Conservation (phyloP, 2,797 vertebrate species). For the Pangasius larnaudii region DNA sequence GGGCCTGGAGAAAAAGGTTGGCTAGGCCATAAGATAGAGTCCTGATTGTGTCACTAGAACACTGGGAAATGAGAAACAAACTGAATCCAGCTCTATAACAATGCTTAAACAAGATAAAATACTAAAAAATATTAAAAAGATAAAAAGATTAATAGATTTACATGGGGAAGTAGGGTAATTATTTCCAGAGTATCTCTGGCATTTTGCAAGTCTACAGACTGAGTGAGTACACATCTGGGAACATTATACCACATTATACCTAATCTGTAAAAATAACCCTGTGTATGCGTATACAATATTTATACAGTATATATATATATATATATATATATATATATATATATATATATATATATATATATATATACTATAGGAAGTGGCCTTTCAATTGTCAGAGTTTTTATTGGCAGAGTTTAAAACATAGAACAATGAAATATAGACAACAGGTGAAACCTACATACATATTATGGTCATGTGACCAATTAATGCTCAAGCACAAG, state of each 20-base stretch:
- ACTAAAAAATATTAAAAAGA: neutral
- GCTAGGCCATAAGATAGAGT: constrained; percentile 52
- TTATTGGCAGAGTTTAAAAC: neutral
- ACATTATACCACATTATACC: neutral
- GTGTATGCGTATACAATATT: no score
- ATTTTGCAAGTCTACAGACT: neutral
- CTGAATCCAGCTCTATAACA: neutral
- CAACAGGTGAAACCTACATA: neutral
- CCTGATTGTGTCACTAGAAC: constrained; percentile 57
- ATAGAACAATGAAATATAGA: neutral
- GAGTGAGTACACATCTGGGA: neutral
- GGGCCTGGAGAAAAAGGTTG: neutral
- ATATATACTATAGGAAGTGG: neutral
- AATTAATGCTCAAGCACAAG: neutral
- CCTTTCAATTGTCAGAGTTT: neutral
- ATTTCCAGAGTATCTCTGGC: neutral
- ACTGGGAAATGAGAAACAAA: neutral
- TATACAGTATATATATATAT: no score
- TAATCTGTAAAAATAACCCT: neutral
- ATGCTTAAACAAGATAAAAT: neutral
- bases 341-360: no score
- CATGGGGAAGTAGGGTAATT: neutral
- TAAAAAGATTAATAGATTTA: neutral
- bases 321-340: no score
- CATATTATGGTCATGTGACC: neutral